Conservation (phyloP, 1,140 invertebrate species). For the Drosophila ohnishii region DNA sequence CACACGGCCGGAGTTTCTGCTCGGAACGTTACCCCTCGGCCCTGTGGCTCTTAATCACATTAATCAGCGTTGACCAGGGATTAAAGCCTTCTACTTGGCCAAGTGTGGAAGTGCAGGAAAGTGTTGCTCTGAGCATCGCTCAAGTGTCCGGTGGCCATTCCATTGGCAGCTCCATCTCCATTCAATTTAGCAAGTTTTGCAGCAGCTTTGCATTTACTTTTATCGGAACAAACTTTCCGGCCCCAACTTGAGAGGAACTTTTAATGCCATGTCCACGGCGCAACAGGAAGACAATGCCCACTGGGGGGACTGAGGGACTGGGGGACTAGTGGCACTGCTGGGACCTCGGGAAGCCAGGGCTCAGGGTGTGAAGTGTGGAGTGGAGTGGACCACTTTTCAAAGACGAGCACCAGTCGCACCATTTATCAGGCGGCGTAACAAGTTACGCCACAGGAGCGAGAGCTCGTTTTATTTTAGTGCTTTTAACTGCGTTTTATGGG, state of each 20-base stretch:
- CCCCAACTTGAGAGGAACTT: slow-evolving; percentile 58
- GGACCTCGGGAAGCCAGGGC: neutral
- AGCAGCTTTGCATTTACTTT: slow-evolving; percentile 69
- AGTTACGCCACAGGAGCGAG: slow-evolving; percentile 63
- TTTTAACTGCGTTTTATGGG: slow-evolving; percentile 57
- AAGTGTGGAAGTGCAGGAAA: slow-evolving; percentile 26
- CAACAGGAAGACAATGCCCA: slow-evolving; percentile 56
- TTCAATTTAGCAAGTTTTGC: slow-evolving; percentile 57
- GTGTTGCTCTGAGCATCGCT: slow-evolving; percentile 28
- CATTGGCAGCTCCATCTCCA: slow-evolving; percentile 35
- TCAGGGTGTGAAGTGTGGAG: neutral
- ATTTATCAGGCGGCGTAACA: slow-evolving; percentile 74
- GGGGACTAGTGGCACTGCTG: neutral
- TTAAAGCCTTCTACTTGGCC: slow-evolving; percentile 50
- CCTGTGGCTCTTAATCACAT: slow-evolving; percentile 58
- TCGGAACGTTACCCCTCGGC: slow-evolving; percentile 11
- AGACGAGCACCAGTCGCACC: slow-evolving; percentile 37
- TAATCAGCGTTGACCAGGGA: slow-evolving; percentile 62
- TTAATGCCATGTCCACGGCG: slow-evolving; percentile 46
- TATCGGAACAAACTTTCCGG: slow-evolving; percentile 53
- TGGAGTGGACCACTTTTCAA: slow-evolving; percentile 27
- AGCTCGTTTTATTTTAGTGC: slow-evolving; percentile 60
- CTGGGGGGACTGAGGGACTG: neutral
- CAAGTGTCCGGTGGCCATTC: slow-evolving; percentile 19
- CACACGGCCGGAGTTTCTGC: slow-evolving; percentile 44